These are phyloP conservation scores for Cantharis rustica DNA, from an alignment of 2,888 invertebrate species.

Conservation along the genomic window DNA sequence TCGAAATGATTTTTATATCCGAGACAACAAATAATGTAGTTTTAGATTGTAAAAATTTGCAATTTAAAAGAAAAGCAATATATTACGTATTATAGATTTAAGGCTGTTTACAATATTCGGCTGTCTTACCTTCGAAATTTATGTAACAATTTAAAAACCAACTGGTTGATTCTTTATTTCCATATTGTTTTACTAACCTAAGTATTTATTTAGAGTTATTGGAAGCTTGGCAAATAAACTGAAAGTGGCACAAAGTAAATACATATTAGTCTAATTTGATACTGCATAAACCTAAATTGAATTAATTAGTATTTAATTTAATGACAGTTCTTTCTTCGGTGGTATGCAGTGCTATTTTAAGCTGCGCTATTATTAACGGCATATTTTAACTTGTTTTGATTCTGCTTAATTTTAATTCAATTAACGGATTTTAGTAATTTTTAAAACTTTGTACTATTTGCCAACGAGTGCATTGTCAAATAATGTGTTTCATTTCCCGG, in stretches of 20 bases:
- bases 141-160: background rate
- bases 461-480: background rate
- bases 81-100: no score
- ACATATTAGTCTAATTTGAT: background rate
- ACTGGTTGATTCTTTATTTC: background rate
- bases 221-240: background rate
- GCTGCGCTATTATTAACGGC: slow-evolving; percentile 1
- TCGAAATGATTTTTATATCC: no score
- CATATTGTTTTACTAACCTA: background rate
- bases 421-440: background rate
- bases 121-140: background rate
- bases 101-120: no score
- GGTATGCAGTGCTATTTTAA: background rate
- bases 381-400: background rate
- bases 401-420: background rate
- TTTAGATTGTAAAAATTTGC: no score
- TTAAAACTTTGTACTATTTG: background rate
- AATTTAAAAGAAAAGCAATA: no score
- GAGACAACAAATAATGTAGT: no score
- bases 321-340: background rate
- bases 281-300: background rate
- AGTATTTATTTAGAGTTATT: background rate
- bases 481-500: background rate
- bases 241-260: background rate
- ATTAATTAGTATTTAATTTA: slow-evolving; percentile 3